Percentiles rank a stretch among this genome's conserved stretches.
Evolutionary conservation across 2,888 invertebrate species (phyloP).

Genomic region (Mythimna albipuncta): DNA sequence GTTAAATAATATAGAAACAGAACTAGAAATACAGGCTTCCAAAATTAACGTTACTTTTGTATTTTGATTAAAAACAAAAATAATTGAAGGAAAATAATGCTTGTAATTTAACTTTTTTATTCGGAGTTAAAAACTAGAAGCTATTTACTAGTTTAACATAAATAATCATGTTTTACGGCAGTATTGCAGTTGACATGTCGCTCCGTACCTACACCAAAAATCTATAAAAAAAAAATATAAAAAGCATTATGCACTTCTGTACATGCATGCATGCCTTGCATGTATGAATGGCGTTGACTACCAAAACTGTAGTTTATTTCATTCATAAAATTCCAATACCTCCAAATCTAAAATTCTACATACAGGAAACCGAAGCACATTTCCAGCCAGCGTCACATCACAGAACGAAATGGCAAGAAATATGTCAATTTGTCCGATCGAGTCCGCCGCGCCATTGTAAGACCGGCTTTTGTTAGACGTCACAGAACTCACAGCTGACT

Average conservation of each 20-base stretch:
- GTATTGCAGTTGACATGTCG: background rate
- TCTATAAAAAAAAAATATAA: background rate
- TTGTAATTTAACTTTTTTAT: too few relatives aligned
- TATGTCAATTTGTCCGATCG: slow-evolving; percentile 61
- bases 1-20: too few relatives aligned
- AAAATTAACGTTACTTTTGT: too few relatives aligned
- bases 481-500: slow-evolving; percentile 36
- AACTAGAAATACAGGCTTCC: too few relatives aligned
- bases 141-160: background rate
- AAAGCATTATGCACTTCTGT: background rate
- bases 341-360: background rate
- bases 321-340: slow-evolving; percentile 9
- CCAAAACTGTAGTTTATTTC: slow-evolving; percentile 11
- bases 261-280: too few relatives aligned
- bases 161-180: background rate
- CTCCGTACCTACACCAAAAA: background rate
- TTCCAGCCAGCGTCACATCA: slow-evolving; percentile 15
- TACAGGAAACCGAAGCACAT: slow-evolving; percentile 6
- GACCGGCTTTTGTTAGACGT: slow-evolving; percentile 56
- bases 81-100: too few relatives aligned
- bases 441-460: slow-evolving; percentile 51
- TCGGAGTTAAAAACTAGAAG: too few relatives aligned
- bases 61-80: too few relatives aligned
- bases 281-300: too few relatives aligned
- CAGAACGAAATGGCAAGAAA: slow-evolving; percentile 55